These are phyloP conservation scores for Rhingia rostrata DNA, from an alignment of 2,888 invertebrate genomes.

Conservation along the genomic window DNA sequence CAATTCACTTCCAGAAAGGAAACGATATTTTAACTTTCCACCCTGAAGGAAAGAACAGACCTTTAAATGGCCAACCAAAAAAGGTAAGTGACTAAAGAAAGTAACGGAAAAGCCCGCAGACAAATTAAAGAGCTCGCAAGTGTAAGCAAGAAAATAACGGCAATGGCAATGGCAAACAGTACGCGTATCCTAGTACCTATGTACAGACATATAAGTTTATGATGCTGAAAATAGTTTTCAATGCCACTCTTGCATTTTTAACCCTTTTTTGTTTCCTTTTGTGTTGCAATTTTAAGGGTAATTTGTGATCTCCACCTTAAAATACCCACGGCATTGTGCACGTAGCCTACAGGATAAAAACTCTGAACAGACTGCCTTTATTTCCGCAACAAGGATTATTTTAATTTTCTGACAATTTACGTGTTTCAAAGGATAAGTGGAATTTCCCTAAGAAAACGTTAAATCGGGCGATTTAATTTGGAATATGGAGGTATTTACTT, in stretches of 20 bases:
- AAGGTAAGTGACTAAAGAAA: conserved; percentile 70
- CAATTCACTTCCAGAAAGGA: conserved; percentile 72
- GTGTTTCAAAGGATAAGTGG: neutral
- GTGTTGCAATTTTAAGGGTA: conserved; percentile 68
- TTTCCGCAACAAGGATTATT: conserved; percentile 41
- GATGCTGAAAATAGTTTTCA: conserved; percentile 72
- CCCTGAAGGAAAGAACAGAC: conserved; percentile 69
- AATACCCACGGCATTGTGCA: conserved; percentile 53
- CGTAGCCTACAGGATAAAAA: conserved; percentile 30
- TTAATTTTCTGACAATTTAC: conserved; percentile 3
- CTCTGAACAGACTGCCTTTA: conserved; percentile 36
- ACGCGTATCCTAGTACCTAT: conserved; percentile 14
- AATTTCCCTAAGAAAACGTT: neutral
- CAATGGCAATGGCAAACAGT: conserved; percentile 33
- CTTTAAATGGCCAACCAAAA: conserved; percentile 71
- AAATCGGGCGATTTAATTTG: conserved; percentile 9
- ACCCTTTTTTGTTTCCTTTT: conserved; percentile 51
- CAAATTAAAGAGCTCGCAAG: conserved; percentile 66
- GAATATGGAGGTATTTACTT: conserved; percentile 9
- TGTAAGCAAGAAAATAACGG: conserved; percentile 43
- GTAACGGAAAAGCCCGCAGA: conserved; percentile 65
- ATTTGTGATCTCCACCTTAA: conserved; percentile 68
- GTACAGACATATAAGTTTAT: conserved; percentile 48
- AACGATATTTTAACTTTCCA: conserved; percentile 72
- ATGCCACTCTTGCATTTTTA: conserved; percentile 48